Conservation (phyloP, 2,113 vertebrate genomes). For the Osmerus mordax region DNA sequence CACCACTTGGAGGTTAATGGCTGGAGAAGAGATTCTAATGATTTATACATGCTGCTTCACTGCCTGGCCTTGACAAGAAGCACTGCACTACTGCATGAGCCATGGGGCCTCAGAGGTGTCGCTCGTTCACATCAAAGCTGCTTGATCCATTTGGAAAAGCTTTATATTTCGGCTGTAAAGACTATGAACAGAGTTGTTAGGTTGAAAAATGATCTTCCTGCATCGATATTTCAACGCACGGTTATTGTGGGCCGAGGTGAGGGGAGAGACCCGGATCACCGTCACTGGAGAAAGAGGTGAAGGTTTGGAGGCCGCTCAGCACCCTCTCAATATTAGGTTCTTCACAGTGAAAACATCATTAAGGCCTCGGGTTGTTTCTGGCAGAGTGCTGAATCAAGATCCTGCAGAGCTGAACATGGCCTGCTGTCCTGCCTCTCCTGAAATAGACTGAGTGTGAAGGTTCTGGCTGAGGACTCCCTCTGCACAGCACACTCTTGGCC, state of each 20-base stretch:
- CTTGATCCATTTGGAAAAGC: too few relatives aligned
- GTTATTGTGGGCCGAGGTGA: too few relatives aligned
- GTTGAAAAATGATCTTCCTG: too few relatives aligned
- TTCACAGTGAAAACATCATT: conserved; percentile 23
- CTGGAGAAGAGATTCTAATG: conserved; percentile 20
- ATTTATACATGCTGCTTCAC: conserved; percentile 24
- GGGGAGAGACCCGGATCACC: too few relatives aligned
- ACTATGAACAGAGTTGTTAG: too few relatives aligned
- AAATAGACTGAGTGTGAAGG: conserved; percentile 28
- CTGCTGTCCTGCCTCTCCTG: conserved; percentile 24
- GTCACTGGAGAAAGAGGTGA: too few relatives aligned
- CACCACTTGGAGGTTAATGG: conserved; percentile 28
- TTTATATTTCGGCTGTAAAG: too few relatives aligned
- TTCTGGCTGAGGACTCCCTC: not conserved
- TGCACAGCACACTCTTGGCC: conserved; percentile 14
- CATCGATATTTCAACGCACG: too few relatives aligned
- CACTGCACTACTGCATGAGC: too few relatives aligned
- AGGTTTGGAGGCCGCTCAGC: not conserved
- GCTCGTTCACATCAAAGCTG: too few relatives aligned
- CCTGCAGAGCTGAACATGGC: conserved; percentile 30
- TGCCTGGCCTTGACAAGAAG: conserved; percentile 12
- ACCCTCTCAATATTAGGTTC: not conserved
- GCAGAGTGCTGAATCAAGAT: conserved; percentile 32
- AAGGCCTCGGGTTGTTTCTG: conserved; percentile 29
- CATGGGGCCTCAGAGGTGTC: too few relatives aligned